Conservation (phyloP, 2,888 invertebrate genomes). For the Orchesella flavescens region DNA sequence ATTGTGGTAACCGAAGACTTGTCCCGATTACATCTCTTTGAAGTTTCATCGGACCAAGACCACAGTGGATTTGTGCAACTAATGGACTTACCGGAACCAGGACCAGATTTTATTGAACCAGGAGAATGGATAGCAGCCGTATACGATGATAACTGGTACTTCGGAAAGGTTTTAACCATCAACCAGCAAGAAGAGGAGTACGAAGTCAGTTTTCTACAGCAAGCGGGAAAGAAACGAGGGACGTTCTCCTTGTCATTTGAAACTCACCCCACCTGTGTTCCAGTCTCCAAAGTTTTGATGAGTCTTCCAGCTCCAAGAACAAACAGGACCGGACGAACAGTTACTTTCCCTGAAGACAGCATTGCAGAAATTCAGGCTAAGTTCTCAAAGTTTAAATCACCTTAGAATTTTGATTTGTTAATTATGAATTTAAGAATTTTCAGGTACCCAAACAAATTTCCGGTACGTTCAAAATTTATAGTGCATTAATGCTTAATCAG, state of each 20-base stretch:
- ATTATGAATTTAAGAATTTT: no score
- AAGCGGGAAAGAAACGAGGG: neutral
- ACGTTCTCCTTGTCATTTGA: neutral
- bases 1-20: neutral
- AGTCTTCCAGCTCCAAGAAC: neutral
- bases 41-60: neutral
- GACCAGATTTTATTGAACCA: neutral
- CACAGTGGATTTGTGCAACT: neutral
- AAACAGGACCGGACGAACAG: no score
- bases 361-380: no score
- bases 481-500: no score
- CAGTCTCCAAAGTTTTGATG: neutral
- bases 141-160: slow-evolving; percentile 7
- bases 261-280: neutral
- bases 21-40: neutral
- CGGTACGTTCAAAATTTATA: no score
- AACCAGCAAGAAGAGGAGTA: neutral
- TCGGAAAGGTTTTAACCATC: neutral
- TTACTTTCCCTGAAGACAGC: no score
- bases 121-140: neutral
- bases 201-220: neutral
- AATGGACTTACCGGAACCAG: neutral
- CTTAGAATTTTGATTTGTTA: no score
- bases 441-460: no score
- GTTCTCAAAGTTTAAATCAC: no score